phyloP scores from a whole-genome alignment of 2,888 invertebrate species.

The Metellina segmentata region DNA sequence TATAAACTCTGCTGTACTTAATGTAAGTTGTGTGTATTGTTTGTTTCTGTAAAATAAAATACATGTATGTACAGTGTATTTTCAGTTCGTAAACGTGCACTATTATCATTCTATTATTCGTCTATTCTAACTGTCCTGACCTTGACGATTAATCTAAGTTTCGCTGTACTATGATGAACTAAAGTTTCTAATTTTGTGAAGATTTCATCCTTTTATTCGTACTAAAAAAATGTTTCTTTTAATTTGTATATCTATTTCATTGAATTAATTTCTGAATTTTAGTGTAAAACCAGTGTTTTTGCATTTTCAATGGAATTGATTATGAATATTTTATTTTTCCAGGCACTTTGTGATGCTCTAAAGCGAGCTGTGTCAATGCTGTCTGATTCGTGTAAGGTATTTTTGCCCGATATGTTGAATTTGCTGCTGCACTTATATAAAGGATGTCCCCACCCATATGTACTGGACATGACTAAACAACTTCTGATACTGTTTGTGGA shows the following conservation, averaged over 20 bases:
- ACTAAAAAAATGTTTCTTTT: too few relatives aligned
- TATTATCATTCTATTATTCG: too few relatives aligned
- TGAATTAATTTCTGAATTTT: neutral
- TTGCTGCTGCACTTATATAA: slow-evolving; percentile 87
- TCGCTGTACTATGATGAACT: too few relatives aligned
- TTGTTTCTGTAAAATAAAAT: too few relatives aligned
- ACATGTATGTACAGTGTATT: too few relatives aligned
- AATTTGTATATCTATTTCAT: neutral
- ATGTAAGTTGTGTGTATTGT: too few relatives aligned
- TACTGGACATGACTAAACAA: slow-evolving; percentile 88
- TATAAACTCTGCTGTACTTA: too few relatives aligned
- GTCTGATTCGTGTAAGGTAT: slow-evolving; percentile 86
- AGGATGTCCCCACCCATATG: slow-evolving; percentile 86
- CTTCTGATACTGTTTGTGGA: slow-evolving; percentile 82
- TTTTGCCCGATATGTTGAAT: slow-evolving; percentile 86
- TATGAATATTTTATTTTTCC: slow-evolving; percentile 76
- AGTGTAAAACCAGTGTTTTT: neutral
- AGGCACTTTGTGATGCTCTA: slow-evolving; percentile 88
- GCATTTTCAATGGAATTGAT: neutral
- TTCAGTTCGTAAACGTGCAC: too few relatives aligned
- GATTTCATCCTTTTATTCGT: too few relatives aligned
- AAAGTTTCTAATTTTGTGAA: too few relatives aligned
- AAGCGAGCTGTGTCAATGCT: slow-evolving; percentile 88
- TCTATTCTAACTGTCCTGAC: too few relatives aligned
- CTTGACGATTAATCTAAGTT: too few relatives aligned